Percentiles rank a stretch among this genome's conserved stretches.
These are phyloP conservation scores for Diabrotica virgifera DNA, from an alignment of 1,140 invertebrate genomes.

Conservation along the genomic window DNA sequence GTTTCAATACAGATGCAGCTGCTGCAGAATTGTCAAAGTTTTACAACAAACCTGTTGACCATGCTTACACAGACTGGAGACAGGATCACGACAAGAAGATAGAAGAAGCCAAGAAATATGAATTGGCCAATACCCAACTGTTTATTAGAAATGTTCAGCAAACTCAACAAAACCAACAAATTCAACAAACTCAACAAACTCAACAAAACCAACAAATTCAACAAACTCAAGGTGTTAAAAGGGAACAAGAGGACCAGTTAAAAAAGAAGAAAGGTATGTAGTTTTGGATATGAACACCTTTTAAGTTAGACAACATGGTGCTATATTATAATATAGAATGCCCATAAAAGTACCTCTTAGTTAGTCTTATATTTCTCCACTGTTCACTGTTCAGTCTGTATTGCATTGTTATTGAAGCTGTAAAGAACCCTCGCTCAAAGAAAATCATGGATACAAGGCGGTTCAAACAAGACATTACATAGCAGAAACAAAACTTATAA, in stretches of 20 bases:
- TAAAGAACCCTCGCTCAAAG: too few species aligned
- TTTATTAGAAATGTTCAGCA: not conserved
- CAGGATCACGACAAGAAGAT: conserved; percentile 28
- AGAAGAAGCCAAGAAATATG: conserved; percentile 6
- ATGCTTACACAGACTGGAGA: conserved; percentile 36
- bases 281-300: too few species aligned
- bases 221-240: conserved; percentile 19
- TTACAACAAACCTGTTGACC: conserved; percentile 24
- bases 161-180: not conserved
- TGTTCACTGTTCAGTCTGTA: too few species aligned
- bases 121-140: not conserved
- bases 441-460: too few species aligned
- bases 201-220: not conserved
- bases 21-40: conserved; percentile 34
- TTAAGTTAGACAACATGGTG: too few species aligned
- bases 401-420: too few species aligned
- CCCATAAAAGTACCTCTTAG: too few species aligned
- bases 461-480: too few species aligned
- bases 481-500: too few species aligned
- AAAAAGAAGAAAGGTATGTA: conserved; percentile 28
- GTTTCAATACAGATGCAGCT: conserved; percentile 41
- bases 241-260: conserved; percentile 26
- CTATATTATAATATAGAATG: too few species aligned
- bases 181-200: too few species aligned
- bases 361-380: too few species aligned